Evolutionary conservation across 2,113 vertebrate species (phyloP).

Genomic region (Mesitornis unicolor): DNA sequence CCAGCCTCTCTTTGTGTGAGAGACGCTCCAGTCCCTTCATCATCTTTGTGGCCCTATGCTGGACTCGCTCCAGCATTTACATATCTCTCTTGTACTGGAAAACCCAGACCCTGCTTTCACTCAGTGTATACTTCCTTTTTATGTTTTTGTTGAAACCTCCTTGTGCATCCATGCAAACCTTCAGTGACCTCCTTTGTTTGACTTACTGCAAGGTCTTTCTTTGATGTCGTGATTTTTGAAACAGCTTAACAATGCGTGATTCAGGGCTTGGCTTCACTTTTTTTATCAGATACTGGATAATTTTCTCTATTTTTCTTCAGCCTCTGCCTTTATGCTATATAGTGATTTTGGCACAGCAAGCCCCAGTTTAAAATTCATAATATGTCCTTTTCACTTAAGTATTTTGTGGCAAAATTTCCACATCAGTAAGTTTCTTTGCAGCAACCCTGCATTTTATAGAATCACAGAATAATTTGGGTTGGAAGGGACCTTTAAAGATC

Average conservation of each 20-base stretch:
- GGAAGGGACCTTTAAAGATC: not conserved
- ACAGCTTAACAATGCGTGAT: not conserved
- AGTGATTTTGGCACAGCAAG: not conserved
- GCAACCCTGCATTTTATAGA: not conserved
- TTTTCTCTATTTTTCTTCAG: not conserved
- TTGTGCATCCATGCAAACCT: not conserved
- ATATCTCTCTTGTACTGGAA: not conserved
- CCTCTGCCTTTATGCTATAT: not conserved
- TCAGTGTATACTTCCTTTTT: accelerated
- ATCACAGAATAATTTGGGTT: not conserved
- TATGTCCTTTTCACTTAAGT: not conserved
- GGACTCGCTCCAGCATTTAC: not conserved
- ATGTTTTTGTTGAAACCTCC: not conserved
- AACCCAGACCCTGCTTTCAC: not conserved
- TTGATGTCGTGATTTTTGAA: not conserved
- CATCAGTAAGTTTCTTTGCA: not conserved
- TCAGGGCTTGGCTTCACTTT: not conserved
- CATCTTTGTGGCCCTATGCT: not conserved
- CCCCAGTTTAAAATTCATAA: accelerated
- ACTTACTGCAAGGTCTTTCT: not conserved
- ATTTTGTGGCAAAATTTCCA: not conserved
- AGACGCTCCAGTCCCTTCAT: not conserved
- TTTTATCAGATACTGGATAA: not conserved
- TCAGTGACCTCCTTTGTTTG: not conserved
- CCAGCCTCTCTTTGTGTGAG: not conserved